Evolutionary conservation across 2,113 vertebrate genomes (phyloP).

Genomic region (Poeciliopsis turrubarensis): DNA sequence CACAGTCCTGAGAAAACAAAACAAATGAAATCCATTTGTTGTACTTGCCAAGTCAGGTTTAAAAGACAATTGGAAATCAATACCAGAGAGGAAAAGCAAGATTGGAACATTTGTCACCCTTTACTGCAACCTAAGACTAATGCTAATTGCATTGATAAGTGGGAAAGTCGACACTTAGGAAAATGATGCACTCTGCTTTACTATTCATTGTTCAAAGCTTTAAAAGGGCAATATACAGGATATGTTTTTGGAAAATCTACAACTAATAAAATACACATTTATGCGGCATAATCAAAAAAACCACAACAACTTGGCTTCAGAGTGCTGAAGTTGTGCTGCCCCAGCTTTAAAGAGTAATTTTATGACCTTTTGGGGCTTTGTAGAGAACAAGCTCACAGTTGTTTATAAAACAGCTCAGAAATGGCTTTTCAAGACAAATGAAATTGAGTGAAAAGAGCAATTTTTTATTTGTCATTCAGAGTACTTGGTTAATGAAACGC

Average conservation of each 20-base stretch:
- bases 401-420: constrained; percentile 27
- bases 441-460: constrained; percentile 2
- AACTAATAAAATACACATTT: constrained; percentile 42
- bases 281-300: constrained; percentile 33
- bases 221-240: constrained; percentile 21
- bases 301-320: constrained; percentile 40
- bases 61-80: no score
- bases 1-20: no score
- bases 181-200: neutral
- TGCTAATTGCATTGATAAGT: neutral
- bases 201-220: constrained; percentile 6
- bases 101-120: neutral
- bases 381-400: constrained; percentile 14
- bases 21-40: no score
- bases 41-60: no score
- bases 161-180: neutral
- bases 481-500: constrained; percentile 11
- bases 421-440: neutral
- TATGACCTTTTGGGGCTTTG: constrained; percentile 29
- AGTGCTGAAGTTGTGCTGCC: constrained; percentile 21
- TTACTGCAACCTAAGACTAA: neutral
- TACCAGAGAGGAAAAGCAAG: neutral
- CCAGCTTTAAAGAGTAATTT: constrained; percentile 41
- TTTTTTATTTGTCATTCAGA: neutral
- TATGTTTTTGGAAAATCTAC: constrained; percentile 42